Conservation (phyloP, 2,797 vertebrate genomes). For the Sylvilagus floridanus region DNA sequence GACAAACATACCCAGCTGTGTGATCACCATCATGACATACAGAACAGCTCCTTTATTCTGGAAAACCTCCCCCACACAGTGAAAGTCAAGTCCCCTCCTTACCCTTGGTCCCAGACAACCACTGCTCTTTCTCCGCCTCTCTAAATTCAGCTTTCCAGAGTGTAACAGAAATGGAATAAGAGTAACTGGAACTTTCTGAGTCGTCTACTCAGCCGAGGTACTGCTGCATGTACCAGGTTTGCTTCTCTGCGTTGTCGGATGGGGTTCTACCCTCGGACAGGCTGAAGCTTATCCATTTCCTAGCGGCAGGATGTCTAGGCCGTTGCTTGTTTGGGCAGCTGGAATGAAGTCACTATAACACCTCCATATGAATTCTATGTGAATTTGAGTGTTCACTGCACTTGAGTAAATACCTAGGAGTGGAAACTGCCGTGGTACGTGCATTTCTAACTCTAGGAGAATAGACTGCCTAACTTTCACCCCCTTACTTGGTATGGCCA, state of each 20-base stretch:
- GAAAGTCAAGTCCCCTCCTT: background rate
- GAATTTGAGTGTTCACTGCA: background rate
- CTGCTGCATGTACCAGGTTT: background rate
- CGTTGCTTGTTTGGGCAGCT: background rate
- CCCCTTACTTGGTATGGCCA: too few relatives aligned
- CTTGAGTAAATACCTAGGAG: background rate
- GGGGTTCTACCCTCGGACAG: background rate
- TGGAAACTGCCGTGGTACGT: background rate
- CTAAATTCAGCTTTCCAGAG: background rate
- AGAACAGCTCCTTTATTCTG: background rate
- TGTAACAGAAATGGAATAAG: background rate
- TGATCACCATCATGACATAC: background rate
- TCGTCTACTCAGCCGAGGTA: background rate
- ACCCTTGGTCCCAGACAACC: background rate
- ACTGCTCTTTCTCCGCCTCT: background rate
- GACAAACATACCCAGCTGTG: background rate
- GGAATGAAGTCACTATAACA: background rate
- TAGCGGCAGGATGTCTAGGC: background rate
- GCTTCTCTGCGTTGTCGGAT: background rate
- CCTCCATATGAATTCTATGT: background rate
- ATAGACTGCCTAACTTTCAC: background rate
- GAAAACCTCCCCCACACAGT: background rate
- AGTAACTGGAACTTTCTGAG: background rate
- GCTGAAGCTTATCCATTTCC: background rate
- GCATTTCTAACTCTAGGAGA: background rate